phyloP scores from a whole-genome alignment of 2,888 invertebrate species.

The Agrochola macilenta region DNA sequence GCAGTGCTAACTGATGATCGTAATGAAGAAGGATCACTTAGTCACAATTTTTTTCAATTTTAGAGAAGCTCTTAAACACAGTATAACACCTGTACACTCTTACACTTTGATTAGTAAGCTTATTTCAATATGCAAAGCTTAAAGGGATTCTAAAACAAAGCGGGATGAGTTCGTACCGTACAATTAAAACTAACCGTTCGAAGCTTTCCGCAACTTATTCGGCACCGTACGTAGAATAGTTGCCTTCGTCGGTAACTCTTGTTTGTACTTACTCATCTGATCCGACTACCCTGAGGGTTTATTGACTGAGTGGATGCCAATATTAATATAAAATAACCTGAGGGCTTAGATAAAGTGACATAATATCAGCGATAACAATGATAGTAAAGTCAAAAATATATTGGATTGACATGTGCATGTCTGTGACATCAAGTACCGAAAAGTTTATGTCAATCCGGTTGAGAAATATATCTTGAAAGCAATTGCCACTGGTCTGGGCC shows the following conservation, averaged over 20 bases:
- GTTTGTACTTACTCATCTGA: slow-evolving; percentile 4
- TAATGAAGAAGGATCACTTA: neutral
- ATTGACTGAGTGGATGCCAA: neutral
- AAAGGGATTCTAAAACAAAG: slow-evolving; percentile 17
- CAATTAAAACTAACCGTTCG: slow-evolving; percentile 19
- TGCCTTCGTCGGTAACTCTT: neutral
- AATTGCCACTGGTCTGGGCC: neutral
- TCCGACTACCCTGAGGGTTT: neutral
- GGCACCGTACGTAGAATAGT: neutral
- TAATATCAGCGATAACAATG: neutral
- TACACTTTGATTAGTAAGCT: neutral
- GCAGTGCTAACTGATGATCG: neutral
- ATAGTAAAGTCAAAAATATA: neutral
- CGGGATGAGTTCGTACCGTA: neutral
- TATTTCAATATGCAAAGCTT: neutral
- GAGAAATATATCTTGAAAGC: neutral
- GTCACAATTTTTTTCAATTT: neutral
- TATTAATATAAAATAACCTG: neutral
- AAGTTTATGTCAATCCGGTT: neutral
- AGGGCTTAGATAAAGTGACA: neutral
- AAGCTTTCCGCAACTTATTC: neutral
- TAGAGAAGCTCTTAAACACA: neutral
- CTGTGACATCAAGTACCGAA: neutral
- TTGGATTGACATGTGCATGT: neutral
- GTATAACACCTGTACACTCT: neutral